Percentiles rank a stretch among this genome's conserved stretches.
Evolutionary conservation across 2,113 vertebrate species (phyloP).

Genomic region (Ictalurus furcatus): DNA sequence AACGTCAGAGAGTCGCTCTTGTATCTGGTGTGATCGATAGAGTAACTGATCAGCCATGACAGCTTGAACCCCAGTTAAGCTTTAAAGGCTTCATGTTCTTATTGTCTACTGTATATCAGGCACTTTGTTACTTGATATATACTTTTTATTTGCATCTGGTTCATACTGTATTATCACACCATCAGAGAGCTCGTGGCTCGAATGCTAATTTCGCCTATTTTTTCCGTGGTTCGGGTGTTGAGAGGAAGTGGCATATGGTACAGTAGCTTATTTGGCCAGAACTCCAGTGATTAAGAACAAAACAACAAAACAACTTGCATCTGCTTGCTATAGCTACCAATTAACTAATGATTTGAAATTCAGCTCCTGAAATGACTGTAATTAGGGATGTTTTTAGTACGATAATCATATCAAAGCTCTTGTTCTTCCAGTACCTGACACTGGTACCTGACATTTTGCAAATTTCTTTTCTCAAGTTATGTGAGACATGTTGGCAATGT

Average conservation of each 20-base stretch:
- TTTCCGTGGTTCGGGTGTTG: background rate
- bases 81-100: background rate
- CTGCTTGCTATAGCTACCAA: background rate
- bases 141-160: background rate
- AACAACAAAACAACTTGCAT: background rate
- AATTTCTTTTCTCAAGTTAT: background rate
- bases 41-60: conserved; percentile 11
- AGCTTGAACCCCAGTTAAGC: background rate
- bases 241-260: background rate
- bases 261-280: background rate
- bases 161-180: background rate
- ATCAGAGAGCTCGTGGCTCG: background rate
- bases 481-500: background rate
- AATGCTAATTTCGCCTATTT: background rate
- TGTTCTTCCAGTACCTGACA: background rate
- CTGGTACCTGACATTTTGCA: background rate
- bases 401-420: background rate
- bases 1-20: background rate
- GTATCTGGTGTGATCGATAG: background rate
- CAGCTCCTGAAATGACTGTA: no score
- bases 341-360: background rate
- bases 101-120: background rate
- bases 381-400: background rate
- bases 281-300: background rate
- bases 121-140: background rate